These are phyloP conservation scores for Galeopterus variegatus DNA, from an alignment of 2,113 vertebrate genomes.

Conservation along the genomic window DNA sequence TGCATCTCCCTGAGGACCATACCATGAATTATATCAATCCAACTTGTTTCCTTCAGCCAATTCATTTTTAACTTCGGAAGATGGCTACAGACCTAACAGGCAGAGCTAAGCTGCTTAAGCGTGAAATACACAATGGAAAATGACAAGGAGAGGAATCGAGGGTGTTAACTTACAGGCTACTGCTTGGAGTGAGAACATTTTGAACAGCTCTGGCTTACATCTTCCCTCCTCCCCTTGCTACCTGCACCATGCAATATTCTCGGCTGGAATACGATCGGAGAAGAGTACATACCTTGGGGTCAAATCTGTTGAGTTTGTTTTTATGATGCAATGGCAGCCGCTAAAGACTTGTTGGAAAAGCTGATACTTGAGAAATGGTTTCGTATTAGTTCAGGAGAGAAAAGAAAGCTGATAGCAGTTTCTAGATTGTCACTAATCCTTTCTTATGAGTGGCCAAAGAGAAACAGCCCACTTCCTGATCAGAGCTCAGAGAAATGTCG, in stretches of 20 bases:
- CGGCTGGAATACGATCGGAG: slow-evolving; percentile 5
- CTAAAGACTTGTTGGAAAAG: slow-evolving; percentile 47
- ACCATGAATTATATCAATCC: not conserved
- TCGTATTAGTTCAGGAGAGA: slow-evolving; percentile 18
- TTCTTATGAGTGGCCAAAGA: slow-evolving; percentile 28
- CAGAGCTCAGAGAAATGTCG: not conserved
- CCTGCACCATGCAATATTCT: not conserved
- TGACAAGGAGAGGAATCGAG: not conserved
- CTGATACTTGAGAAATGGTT: slow-evolving; percentile 69
- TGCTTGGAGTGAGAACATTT: not conserved
- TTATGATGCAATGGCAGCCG: not conserved
- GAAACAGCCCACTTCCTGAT: slow-evolving; percentile 45
- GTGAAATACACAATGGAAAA: not conserved
- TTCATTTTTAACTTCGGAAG: not conserved
- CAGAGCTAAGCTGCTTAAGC: not conserved
- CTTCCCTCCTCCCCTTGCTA: not conserved
- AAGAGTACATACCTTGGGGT: not conserved
- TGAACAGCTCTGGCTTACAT: not conserved
- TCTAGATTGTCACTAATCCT: slow-evolving; percentile 65
- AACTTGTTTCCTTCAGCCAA: not conserved
- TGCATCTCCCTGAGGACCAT: not conserved
- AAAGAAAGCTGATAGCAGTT: slow-evolving; percentile 70
- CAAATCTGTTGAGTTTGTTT: not conserved
- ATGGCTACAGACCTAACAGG: not conserved
- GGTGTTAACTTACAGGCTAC: not conserved